Percentiles rank a stretch among this genome's conserved stretches.
Evolutionary conservation across 2,888 invertebrate species (phyloP).

Genomic region (Diarsia rubi): DNA sequence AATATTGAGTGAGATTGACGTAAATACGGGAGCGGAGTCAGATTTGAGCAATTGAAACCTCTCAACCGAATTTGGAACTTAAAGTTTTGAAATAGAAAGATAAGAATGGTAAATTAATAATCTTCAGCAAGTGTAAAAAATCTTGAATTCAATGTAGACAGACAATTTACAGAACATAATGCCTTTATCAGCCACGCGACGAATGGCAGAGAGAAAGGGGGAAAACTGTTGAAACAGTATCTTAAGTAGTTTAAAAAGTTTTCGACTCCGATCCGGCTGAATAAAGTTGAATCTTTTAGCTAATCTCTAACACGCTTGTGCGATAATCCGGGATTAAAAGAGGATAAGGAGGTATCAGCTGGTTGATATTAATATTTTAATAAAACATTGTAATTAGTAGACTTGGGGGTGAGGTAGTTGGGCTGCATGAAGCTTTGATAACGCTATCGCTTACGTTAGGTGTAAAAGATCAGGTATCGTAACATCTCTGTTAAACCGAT

Average conservation of each 20-base stretch:
- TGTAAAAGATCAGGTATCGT: neutral
- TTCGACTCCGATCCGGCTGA: conserved; percentile 47
- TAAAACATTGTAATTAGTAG: neutral
- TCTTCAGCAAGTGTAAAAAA: neutral
- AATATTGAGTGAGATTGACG: conserved; percentile 58
- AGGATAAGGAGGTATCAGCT: conserved; percentile 36
- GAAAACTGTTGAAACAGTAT: conserved; percentile 38
- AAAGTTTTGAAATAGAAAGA: neutral
- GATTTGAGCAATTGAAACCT: conserved; percentile 9
- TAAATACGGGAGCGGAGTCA: conserved; percentile 22
- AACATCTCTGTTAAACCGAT: neutral
- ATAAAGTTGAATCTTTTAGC: conserved; percentile 56
- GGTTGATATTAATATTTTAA: conserved; percentile 30
- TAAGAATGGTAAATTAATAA: neutral
- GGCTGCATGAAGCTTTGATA: neutral
- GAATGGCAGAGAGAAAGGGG: conserved; percentile 33
- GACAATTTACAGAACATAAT: conserved; percentile 19
- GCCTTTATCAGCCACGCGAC: conserved; percentile 31
- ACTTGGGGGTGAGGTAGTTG: neutral
- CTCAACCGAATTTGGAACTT: conserved; percentile 1
- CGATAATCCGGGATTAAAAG: conserved; percentile 39
- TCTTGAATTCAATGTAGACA: conserved; percentile 5
- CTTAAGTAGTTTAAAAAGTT: conserved; percentile 56
- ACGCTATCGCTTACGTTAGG: neutral
- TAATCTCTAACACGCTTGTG: conserved; percentile 55